Conservation (phyloP, 2,888 invertebrate genomes). For the Spodoptera picta region DNA sequence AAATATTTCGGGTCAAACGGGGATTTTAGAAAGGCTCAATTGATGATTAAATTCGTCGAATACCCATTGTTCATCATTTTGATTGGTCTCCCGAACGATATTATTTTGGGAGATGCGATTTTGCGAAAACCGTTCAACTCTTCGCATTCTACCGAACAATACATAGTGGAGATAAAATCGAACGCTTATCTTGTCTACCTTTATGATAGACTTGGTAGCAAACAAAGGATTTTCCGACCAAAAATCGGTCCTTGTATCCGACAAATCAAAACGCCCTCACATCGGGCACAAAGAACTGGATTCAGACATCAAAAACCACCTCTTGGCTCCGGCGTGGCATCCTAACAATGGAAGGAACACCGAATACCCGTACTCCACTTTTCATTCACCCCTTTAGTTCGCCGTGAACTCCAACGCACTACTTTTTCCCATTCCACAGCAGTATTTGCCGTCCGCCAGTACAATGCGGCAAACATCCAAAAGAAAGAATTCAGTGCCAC, state of each 20-base stretch:
- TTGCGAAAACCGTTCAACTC: conserved; percentile 6
- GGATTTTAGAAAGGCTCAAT: conserved; percentile 39
- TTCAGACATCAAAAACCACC: conserved; percentile 40
- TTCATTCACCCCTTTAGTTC: conserved; percentile 51
- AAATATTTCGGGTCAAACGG: conserved; percentile 40
- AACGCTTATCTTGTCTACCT: conserved; percentile 26
- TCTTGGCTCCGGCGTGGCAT: conserved; percentile 42
- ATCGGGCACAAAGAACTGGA: conserved; percentile 43
- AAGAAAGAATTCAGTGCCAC: conserved; percentile 55
- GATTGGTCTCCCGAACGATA: conserved; percentile 26
- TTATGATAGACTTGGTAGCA: conserved; percentile 17
- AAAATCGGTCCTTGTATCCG: conserved; percentile 34
- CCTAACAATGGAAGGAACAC: conserved; percentile 32
- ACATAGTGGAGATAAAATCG: conserved; percentile 8
- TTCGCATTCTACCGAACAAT: conserved; percentile 11
- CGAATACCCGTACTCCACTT: conserved; percentile 38
- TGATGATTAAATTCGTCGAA: conserved; percentile 33
- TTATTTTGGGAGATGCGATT: conserved; percentile 20
- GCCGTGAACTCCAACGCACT: conserved; percentile 50
- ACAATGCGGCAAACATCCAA: conserved; percentile 69
- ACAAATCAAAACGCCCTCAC: conserved; percentile 43
- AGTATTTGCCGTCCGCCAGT: conserved; percentile 66
- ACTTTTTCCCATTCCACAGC: conserved; percentile 62
- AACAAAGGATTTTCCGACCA: conserved; percentile 25
- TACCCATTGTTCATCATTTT: conserved; percentile 28